These are phyloP conservation scores for Rhamphomyia laevipes DNA, from an alignment of 2,888 invertebrate species.

Conservation along the genomic window DNA sequence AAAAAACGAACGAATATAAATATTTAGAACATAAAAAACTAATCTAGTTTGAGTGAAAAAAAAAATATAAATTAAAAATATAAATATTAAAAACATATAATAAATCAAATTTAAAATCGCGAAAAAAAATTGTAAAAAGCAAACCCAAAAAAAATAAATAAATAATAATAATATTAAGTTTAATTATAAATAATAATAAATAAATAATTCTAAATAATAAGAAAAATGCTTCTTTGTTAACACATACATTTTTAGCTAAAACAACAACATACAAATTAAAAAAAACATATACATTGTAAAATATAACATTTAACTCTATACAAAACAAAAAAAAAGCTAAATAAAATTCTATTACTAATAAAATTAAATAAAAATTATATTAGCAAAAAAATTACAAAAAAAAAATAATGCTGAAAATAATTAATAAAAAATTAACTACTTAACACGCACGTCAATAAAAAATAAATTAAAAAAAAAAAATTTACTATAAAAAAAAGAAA, in stretches of 20 bases:
- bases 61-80: conserved; percentile 5
- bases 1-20: conserved; percentile 2
- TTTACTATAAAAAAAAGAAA: conserved; percentile 7
- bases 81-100: conserved; percentile 6
- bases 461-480: conserved; percentile 7
- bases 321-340: conserved; percentile 6
- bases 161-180: conserved; percentile 10
- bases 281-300: conserved; percentile 22
- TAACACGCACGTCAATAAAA: conserved; percentile 8
- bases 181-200: conserved; percentile 9
- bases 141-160: background rate
- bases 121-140: conserved; percentile 1
- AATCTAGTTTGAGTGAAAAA: background rate
- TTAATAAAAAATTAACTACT: background rate
- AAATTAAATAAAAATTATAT: background rate
- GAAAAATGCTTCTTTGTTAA: conserved; percentile 34
- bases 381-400: conserved; percentile 9
- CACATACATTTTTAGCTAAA: conserved; percentile 24
- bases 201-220: conserved; percentile 10
- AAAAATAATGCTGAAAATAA: conserved; percentile 10
- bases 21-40: conserved; percentile 3
- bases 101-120: conserved; percentile 3
- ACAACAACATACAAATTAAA: background rate
- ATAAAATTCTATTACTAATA: conserved; percentile 3
- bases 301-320: conserved; percentile 12